These are phyloP conservation scores for Sesamia nonagrioides DNA, from an alignment of 1,140 invertebrate genomes.

Conservation along the genomic window DNA sequence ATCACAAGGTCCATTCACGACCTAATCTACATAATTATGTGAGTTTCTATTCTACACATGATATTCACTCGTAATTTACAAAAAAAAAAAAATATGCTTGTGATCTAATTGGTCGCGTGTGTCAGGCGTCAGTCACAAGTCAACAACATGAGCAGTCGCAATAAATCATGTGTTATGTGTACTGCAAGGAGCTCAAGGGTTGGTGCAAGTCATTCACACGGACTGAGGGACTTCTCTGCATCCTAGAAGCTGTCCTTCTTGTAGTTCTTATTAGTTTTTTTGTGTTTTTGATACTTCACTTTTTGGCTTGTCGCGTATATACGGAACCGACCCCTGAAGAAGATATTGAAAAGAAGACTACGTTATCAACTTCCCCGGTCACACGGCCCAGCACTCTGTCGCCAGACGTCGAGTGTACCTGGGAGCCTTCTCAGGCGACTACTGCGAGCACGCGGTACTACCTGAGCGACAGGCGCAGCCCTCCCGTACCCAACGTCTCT, in stretches of 20 bases:
- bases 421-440: slow-evolving; percentile 68
- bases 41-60: no score
- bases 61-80: no score
- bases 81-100: neutral
- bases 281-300: slow-evolving; percentile 73
- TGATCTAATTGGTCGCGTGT: slow-evolving; percentile 29
- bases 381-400: slow-evolving; percentile 35
- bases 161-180: slow-evolving; percentile 70
- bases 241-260: slow-evolving; percentile 68
- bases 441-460: slow-evolving; percentile 63
- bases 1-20: no score
- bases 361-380: no score
- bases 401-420: slow-evolving; percentile 68
- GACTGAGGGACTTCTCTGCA: slow-evolving; percentile 63
- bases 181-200: slow-evolving; percentile 70
- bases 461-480: slow-evolving; percentile 22
- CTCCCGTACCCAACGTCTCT: neutral
- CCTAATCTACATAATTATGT: no score
- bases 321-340: neutral
- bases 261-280: slow-evolving; percentile 66
- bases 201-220: slow-evolving; percentile 78
- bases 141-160: slow-evolving; percentile 43
- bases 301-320: slow-evolving; percentile 59
- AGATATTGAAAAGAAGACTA: neutral
- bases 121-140: slow-evolving; percentile 2